Conservation (phyloP, 2,888 invertebrate species). For the Ophion ventricosus region DNA sequence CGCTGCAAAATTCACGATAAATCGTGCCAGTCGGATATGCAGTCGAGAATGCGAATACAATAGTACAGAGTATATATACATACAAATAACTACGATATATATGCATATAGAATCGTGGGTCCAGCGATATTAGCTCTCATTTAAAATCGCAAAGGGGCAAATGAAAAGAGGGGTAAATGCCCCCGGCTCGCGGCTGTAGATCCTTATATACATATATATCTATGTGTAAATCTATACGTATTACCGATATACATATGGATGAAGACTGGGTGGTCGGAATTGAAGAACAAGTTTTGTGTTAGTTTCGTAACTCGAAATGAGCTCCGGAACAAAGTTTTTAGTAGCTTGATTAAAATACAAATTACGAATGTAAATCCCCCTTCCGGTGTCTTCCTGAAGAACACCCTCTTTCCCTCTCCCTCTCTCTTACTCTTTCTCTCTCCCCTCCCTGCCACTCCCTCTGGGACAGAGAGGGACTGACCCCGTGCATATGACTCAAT, state of each 20-base stretch:
- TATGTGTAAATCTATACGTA: not conserved
- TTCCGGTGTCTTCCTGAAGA: slow-evolving; percentile 37
- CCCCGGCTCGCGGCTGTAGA: not conserved
- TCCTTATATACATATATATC: slow-evolving; percentile 1
- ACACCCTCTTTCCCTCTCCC: slow-evolving; percentile 6
- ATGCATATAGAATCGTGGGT: slow-evolving; percentile 2
- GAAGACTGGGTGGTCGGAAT: slow-evolving; percentile 51
- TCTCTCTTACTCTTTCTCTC: not conserved
- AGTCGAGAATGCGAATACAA: slow-evolving; percentile 24
- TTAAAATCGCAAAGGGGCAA: slow-evolving; percentile 30
- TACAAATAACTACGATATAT: slow-evolving; percentile 11
- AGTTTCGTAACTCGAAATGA: slow-evolving; percentile 67
- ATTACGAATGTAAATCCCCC: slow-evolving; percentile 69
- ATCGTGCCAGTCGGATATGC: slow-evolving; percentile 23
- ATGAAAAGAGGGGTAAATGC: slow-evolving; percentile 25
- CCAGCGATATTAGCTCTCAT: slow-evolving; percentile 6
- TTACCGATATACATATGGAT: slow-evolving; percentile 20
- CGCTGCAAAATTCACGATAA: slow-evolving; percentile 44
- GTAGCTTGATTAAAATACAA: slow-evolving; percentile 71
- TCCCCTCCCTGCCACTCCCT: not conserved
- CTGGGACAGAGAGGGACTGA: not conserved
- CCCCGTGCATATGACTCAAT: slow-evolving; percentile 35
- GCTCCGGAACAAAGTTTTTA: slow-evolving; percentile 65
- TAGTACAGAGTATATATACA: slow-evolving; percentile 19
- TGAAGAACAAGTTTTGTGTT: slow-evolving; percentile 64